phyloP scores from a whole-genome alignment of 2,888 invertebrate genomes.

The Lasioglossum oenotherae region DNA sequence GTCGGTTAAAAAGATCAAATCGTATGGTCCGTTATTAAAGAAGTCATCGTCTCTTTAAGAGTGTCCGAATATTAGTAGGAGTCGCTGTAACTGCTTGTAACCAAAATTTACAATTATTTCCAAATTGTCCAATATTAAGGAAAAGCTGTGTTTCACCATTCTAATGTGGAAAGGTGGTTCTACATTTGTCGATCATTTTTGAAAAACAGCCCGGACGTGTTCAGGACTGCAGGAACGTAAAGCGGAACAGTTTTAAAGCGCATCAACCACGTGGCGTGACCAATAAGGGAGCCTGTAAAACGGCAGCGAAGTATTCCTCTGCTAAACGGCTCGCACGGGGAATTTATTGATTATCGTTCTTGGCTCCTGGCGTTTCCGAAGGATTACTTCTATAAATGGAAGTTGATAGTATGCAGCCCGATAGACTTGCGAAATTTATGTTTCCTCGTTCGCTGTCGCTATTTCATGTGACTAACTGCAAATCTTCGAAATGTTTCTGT shows the following conservation, averaged over 20 bases:
- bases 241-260: conserved; percentile 14
- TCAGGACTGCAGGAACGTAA: neutral
- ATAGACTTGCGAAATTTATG: conserved; percentile 21
- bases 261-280: conserved; percentile 29
- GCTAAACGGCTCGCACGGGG: conserved; percentile 24
- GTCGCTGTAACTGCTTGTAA: no score
- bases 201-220: neutral
- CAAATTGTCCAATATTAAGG: neutral
- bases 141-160: neutral
- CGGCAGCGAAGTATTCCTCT: conserved; percentile 32
- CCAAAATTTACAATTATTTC: no score
- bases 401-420: conserved; percentile 15
- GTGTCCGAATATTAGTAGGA: no score
- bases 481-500: neutral
- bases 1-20: no score
- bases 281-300: conserved; percentile 33
- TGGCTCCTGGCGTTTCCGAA: conserved; percentile 23
- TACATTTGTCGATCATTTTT: neutral
- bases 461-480: neutral
- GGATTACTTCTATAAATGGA: conserved; percentile 33
- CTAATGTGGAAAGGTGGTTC: no score
- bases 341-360: conserved; percentile 54
- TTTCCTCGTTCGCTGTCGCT: neutral
- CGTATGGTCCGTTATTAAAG: no score
- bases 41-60: no score